These are phyloP conservation scores for Cotesia chilonis DNA, from an alignment of 1,140 invertebrate species.

Conservation along the genomic window DNA sequence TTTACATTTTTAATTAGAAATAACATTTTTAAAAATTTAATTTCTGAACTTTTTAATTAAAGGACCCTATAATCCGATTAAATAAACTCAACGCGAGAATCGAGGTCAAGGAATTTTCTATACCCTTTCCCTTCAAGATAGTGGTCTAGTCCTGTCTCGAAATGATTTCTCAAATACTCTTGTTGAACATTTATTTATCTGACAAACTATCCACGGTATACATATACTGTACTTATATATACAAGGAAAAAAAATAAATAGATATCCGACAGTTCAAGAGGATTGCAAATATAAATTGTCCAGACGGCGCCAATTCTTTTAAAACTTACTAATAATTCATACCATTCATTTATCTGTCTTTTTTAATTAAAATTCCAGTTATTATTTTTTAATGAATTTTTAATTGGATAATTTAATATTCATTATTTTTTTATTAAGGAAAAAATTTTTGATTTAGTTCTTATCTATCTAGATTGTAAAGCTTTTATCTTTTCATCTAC, in stretches of 20 bases:
- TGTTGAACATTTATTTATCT: constrained; percentile 6
- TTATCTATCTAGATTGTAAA: too few relatives aligned
- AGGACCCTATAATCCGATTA: background rate
- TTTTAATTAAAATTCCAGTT: background rate
- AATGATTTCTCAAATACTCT: constrained; percentile 20
- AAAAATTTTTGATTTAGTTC: too few relatives aligned
- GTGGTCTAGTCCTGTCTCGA: constrained; percentile 3
- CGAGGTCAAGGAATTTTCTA: constrained; percentile 28
- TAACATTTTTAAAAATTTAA: too few relatives aligned
- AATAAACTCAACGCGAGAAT: background rate
- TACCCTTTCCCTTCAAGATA: background rate
- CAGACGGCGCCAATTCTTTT: constrained; percentile 26
- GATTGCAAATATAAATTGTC: constrained; percentile 4
- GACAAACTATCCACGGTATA: background rate
- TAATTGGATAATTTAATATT: too few relatives aligned
- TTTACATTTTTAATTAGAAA: too few relatives aligned
- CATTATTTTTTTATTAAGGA: too few relatives aligned
- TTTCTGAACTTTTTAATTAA: too few relatives aligned
- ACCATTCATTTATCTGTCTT: background rate
- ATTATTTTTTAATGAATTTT: too few relatives aligned
- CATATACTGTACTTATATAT: background rate
- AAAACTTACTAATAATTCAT: background rate
- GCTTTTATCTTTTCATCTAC: too few relatives aligned
- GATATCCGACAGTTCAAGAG: background rate
- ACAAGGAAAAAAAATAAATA: background rate